Evolutionary conservation across 2,797 vertebrate genomes (phyloP).

Genomic region (Poeciliopsis gracilis): DNA sequence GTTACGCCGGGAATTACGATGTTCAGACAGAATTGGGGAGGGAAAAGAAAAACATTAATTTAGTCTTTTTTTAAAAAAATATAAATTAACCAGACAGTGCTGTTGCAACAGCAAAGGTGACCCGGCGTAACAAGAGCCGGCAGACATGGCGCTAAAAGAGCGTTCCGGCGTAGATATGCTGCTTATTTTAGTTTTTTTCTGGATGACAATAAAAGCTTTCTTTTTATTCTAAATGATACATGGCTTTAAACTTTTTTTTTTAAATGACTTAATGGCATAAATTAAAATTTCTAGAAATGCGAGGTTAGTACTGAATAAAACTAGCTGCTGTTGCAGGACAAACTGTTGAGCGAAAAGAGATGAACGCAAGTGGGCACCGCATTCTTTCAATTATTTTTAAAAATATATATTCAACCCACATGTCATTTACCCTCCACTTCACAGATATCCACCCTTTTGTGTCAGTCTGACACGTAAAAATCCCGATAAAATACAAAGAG

Average conservation of each 20-base stretch:
- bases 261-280: not conserved
- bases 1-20: conserved; percentile 22
- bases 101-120: not conserved
- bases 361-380: not conserved
- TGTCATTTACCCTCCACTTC: not conserved
- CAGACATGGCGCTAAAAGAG: not conserved
- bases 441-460: not conserved
- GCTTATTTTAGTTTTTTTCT: not conserved
- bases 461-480: not conserved
- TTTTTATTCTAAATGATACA: no score
- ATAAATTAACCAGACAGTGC: not conserved
- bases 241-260: no score
- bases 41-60: conserved; percentile 14
- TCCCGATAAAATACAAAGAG: not conserved
- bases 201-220: not conserved
- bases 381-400: not conserved
- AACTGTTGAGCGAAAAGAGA: not conserved
- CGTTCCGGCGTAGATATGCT: not conserved
- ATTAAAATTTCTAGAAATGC: not conserved
- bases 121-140: not conserved
- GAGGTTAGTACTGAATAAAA: not conserved
- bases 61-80: not conserved
- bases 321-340: not conserved
- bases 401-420: not conserved
- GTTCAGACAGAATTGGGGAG: conserved; percentile 10